Conservation (phyloP, 2,797 vertebrate genomes). For the Lacerta viridis region DNA sequence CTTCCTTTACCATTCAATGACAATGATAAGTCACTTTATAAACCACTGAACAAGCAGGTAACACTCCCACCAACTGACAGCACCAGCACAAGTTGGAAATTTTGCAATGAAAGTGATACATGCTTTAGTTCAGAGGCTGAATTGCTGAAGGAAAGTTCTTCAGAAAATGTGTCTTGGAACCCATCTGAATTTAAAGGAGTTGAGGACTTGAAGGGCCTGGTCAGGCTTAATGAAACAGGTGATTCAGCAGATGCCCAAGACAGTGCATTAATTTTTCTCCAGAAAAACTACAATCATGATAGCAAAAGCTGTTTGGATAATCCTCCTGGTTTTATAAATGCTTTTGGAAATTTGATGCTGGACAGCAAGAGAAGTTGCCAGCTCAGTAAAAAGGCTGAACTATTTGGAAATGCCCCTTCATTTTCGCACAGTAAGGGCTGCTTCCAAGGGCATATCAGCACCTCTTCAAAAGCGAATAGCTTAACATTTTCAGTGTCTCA, state of each 20-base stretch:
- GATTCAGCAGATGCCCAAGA: constrained; percentile 74
- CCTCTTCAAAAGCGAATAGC: constrained; percentile 61
- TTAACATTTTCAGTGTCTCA: constrained; percentile 74
- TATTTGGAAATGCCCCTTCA: constrained; percentile 79
- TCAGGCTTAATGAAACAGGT: constrained; percentile 61
- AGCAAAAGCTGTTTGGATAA: constrained; percentile 61
- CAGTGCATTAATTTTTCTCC: constrained; percentile 56
- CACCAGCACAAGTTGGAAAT: constrained; percentile 80
- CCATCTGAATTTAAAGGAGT: constrained; percentile 63
- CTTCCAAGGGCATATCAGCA: constrained; percentile 66
- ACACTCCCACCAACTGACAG: constrained; percentile 59
- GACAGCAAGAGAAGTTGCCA: constrained; percentile 70
- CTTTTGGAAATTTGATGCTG: constrained; percentile 80
- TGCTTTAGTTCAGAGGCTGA: constrained; percentile 50
- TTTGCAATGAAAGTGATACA: constrained; percentile 72
- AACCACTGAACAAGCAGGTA: constrained; percentile 55
- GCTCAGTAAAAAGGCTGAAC: constrained; percentile 71
- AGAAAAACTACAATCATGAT: constrained; percentile 51
- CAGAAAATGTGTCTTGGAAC: constrained; percentile 63
- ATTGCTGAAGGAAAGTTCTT: constrained; percentile 56
- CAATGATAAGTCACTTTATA: constrained; percentile 65
- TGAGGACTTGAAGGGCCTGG: constrained; percentile 75
- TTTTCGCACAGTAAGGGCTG: constrained; percentile 64
- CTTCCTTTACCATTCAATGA: constrained; percentile 70
- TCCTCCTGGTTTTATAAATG: constrained; percentile 73